phyloP scores from a whole-genome alignment of 2,113 vertebrate genomes.

The Trogon surrucura region DNA sequence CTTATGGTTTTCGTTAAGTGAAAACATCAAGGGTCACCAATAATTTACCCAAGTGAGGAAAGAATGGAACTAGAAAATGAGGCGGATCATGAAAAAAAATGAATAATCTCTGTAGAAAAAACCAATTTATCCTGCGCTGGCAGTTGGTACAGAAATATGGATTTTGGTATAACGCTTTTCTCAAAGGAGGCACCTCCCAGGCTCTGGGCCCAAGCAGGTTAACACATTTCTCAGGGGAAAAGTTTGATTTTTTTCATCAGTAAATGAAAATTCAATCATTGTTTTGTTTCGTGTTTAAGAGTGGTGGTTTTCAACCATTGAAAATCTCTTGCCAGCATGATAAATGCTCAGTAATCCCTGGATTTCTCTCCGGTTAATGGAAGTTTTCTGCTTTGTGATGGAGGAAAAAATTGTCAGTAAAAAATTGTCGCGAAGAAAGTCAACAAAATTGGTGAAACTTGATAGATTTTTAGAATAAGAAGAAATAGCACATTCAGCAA shows the following conservation, averaged over 20 bases:
- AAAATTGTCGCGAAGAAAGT: not conserved
- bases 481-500: not conserved
- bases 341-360: not conserved
- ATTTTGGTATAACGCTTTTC: not conserved
- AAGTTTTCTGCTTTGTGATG: not conserved
- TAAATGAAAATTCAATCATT: not conserved
- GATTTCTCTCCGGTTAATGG: not conserved
- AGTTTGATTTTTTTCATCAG: fast-evolving
- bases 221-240: not conserved
- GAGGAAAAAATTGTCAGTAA: not conserved
- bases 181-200: not conserved
- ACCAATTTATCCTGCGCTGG: not conserved
- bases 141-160: not conserved
- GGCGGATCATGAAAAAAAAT: not conserved
- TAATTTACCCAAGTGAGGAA: constrained; percentile 8
- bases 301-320: not conserved
- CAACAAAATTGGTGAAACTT: not conserved
- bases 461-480: not conserved
- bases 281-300: not conserved
- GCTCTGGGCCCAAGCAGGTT: not conserved
- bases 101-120: not conserved
- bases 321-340: not conserved
- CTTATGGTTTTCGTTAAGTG: not conserved
- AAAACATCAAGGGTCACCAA: not conserved
- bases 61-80: constrained; percentile 17